These are phyloP conservation scores for Micrastur ruficollis DNA, from an alignment of 2,797 vertebrate genomes.

Conservation along the genomic window DNA sequence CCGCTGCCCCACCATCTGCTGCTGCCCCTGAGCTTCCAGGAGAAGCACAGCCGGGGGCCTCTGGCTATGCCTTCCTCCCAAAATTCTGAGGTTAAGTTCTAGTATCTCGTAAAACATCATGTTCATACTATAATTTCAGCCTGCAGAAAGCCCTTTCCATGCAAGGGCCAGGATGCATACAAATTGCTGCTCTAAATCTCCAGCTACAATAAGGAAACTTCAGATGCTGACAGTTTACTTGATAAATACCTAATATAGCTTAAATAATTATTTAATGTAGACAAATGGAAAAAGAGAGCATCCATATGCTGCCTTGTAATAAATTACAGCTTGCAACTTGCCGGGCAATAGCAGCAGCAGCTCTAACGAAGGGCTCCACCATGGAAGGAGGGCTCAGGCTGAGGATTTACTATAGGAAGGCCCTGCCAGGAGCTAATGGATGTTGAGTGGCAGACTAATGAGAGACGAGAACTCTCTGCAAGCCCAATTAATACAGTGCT, in stretches of 20 bases:
- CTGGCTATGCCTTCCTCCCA: background rate
- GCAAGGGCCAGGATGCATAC: slow-evolving; percentile 35
- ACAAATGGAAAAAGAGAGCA: slow-evolving; percentile 47
- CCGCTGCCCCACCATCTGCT: background rate
- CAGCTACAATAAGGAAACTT: slow-evolving; percentile 65
- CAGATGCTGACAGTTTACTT: slow-evolving; percentile 63
- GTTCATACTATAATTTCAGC: slow-evolving; percentile 58
- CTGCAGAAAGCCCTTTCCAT: slow-evolving; percentile 29
- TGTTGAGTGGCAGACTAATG: background rate
- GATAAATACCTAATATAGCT: slow-evolving; percentile 70
- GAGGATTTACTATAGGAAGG: background rate
- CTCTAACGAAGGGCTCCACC: background rate
- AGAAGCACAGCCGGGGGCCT: background rate
- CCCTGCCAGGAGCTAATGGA: background rate
- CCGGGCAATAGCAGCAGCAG: background rate
- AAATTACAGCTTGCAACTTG: background rate
- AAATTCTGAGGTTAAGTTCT: slow-evolving; percentile 32
- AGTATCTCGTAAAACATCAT: slow-evolving; percentile 58
- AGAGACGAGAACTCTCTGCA: background rate
- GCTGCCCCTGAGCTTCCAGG: background rate
- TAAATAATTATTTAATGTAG: slow-evolving; percentile 72
- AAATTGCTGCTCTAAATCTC: slow-evolving; percentile 61
- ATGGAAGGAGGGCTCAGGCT: background rate
- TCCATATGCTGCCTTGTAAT: background rate
- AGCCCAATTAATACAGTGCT: background rate